phyloP scores from a whole-genome alignment of 1,140 invertebrate genomes.

The Lepidurus packardi region DNA sequence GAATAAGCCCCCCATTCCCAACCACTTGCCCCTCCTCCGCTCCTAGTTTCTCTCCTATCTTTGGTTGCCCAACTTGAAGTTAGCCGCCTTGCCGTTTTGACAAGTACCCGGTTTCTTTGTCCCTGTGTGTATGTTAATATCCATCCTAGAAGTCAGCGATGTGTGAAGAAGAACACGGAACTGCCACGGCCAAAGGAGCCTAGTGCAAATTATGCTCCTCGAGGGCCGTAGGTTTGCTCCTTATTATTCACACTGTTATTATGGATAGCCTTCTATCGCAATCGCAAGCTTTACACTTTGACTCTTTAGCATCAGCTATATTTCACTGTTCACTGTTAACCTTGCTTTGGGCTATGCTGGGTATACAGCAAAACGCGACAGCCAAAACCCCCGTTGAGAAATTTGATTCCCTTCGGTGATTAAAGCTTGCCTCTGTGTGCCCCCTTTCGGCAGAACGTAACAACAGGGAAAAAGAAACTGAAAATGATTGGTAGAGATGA shows the following conservation, averaged over 20 bases:
- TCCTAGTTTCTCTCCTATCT: background rate
- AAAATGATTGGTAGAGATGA: constrained; percentile 15
- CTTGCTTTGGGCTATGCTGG: background rate
- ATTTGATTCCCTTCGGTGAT: background rate
- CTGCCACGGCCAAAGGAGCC: too few relatives aligned
- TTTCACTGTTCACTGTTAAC: background rate
- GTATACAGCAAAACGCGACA: background rate
- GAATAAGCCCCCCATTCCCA: background rate
- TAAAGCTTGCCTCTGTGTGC: background rate
- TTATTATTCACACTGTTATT: too few relatives aligned
- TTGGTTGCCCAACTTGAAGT: background rate
- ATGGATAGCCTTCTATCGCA: too few relatives aligned
- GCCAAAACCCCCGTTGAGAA: background rate
- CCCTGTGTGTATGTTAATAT: background rate
- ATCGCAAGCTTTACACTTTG: too few relatives aligned
- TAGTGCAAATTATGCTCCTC: too few relatives aligned
- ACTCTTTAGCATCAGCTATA: too few relatives aligned
- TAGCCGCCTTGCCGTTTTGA: background rate
- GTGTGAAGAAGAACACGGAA: too few relatives aligned
- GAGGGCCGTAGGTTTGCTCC: too few relatives aligned
- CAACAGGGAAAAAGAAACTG: background rate
- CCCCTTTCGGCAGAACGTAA: background rate
- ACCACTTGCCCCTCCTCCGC: background rate
- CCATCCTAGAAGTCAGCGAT: too few relatives aligned
- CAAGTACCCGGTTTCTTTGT: background rate